phyloP scores from a whole-genome alignment of 2,113 vertebrate species.

The Clarias gariepinus region DNA sequence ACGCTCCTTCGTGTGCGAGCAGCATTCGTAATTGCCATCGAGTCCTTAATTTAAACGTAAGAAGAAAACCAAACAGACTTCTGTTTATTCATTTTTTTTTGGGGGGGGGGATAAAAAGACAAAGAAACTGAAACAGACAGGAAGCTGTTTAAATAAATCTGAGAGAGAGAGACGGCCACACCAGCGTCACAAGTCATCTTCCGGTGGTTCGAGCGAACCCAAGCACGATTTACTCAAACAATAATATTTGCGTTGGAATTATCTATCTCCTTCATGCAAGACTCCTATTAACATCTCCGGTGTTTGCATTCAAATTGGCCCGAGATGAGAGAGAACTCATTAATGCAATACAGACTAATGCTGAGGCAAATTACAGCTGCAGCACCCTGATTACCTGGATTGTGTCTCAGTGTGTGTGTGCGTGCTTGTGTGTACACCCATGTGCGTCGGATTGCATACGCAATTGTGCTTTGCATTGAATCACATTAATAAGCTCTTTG shows the following conservation, averaged over 20 bases:
- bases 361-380: constrained; percentile 45
- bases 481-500: constrained; percentile 31
- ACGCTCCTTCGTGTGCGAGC: neutral
- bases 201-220: constrained; percentile 48
- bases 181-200: constrained; percentile 30
- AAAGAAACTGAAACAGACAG: constrained; percentile 51
- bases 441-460: constrained; percentile 25
- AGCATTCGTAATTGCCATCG: neutral
- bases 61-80: constrained; percentile 37
- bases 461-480: constrained; percentile 13
- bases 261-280: constrained; percentile 50
- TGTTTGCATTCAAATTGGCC: constrained; percentile 51
- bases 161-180: constrained; percentile 48
- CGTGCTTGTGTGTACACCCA: neutral
- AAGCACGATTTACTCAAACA: constrained; percentile 52
- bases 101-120: constrained; percentile 30
- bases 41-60: constrained; percentile 22
- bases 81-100: constrained; percentile 23
- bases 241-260: constrained; percentile 57
- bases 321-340: constrained; percentile 45
- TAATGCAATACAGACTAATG: constrained; percentile 37
- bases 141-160: constrained; percentile 62
- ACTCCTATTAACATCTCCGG: constrained; percentile 50
- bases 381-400: constrained; percentile 13
- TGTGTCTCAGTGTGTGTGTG: constrained; percentile 14